These are phyloP conservation scores for Propithecus perrieri DNA, from an alignment of 2,797 vertebrate species.

Conservation along the genomic window DNA sequence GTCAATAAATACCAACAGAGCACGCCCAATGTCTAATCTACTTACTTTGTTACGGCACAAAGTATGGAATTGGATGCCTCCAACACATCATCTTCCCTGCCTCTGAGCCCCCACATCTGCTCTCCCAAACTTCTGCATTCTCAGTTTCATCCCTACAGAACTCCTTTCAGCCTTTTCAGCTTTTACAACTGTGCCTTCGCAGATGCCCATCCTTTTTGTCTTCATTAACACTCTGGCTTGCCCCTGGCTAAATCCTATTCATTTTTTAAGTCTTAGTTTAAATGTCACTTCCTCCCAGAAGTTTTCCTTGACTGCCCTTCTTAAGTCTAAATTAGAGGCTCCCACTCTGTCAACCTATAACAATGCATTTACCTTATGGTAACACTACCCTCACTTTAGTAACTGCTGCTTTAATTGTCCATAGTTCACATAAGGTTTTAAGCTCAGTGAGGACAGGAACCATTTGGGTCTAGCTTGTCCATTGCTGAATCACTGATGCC, in stretches of 20 bases:
- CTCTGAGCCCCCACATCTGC: neutral
- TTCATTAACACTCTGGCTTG: neutral
- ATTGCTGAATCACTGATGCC: neutral
- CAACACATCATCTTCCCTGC: neutral
- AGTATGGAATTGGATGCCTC: neutral
- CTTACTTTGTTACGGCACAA: neutral
- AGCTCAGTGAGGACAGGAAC: neutral
- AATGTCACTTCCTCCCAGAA: neutral
- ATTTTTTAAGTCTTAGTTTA: neutral
- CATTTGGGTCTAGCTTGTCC: neutral
- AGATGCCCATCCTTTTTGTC: neutral
- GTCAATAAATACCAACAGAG: neutral
- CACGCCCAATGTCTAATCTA: neutral
- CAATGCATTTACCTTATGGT: neutral
- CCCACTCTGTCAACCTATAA: neutral
- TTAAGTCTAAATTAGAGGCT: neutral
- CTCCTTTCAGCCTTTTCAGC: neutral
- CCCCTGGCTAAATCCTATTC: neutral
- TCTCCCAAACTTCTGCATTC: neutral
- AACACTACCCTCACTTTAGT: neutral
- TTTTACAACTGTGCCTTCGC: neutral
- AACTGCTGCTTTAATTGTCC: neutral
- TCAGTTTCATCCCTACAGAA: neutral
- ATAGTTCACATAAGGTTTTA: neutral
- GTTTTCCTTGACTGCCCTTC: neutral